A percentile compares a stretch with the other conserved stretches of the same genome.
These are phyloP conservation scores for Acleris cristana DNA, from an alignment of 2,888 invertebrate genomes.

Conservation along the genomic window DNA sequence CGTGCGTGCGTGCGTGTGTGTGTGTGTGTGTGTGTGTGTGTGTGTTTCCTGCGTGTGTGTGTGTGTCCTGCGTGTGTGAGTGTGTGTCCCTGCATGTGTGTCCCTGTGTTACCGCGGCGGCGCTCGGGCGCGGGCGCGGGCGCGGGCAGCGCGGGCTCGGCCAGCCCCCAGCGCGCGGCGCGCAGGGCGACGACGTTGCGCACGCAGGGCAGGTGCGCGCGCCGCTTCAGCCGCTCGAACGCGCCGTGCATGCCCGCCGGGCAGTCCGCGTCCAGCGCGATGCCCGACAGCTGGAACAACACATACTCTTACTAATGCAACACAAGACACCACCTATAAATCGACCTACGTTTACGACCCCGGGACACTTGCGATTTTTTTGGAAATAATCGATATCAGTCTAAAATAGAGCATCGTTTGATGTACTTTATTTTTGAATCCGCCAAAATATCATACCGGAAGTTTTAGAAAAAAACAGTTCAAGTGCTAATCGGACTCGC, in stretches of 20 bases:
- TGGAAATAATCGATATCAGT: too few species aligned
- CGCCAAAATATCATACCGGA: too few species aligned
- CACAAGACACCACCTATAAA: too few species aligned
- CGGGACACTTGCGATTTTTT: too few species aligned
- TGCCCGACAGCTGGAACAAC: slow-evolving; percentile 70
- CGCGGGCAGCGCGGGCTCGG: slow-evolving; percentile 56
- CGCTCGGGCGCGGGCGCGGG: slow-evolving; percentile 41
- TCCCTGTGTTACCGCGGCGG: slow-evolving; percentile 16
- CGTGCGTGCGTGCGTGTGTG: too few species aligned
- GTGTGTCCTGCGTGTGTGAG: too few species aligned
- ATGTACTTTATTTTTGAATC: too few species aligned
- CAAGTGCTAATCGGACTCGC: too few species aligned
- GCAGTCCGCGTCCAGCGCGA: slow-evolving; percentile 81
- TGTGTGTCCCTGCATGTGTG: too few species aligned
- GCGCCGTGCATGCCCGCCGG: slow-evolving; percentile 74
- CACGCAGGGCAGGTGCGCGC: slow-evolving; percentile 64
- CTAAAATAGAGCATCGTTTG: too few species aligned
- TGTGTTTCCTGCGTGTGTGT: too few species aligned
- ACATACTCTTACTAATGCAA: not conserved
- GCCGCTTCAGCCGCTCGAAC: slow-evolving; percentile 75
- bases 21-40: not conserved
- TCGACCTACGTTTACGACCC: not conserved
- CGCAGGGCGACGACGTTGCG: slow-evolving; percentile 72
- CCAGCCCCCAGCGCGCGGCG: slow-evolving; percentile 76
- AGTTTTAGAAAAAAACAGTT: too few species aligned